These are phyloP conservation scores for Ladona fulva DNA, from an alignment of 1,140 invertebrate species.

Conservation along the genomic window DNA sequence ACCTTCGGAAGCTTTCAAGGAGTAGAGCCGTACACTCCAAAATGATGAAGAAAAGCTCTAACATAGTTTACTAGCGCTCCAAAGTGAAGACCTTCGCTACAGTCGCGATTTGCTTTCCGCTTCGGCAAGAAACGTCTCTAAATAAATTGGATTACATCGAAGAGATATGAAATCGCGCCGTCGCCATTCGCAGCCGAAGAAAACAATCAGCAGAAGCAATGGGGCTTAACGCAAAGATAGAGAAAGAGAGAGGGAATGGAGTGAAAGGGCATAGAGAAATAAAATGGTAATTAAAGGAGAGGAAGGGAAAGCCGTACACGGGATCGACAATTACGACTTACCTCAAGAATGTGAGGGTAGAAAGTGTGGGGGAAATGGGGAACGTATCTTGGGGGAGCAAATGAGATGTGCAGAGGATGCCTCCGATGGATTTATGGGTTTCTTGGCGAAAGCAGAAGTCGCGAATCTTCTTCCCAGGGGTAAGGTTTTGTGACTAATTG, in stretches of 20 bases:
- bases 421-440: not conserved
- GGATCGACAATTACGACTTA: slow-evolving; percentile 4
- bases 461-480: not conserved
- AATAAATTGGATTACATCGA: too few species aligned
- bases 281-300: not conserved
- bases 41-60: too few species aligned
- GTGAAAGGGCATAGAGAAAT: not conserved
- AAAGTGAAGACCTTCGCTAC: too few species aligned
- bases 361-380: not conserved
- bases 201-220: too few species aligned
- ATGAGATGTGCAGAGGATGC: not conserved
- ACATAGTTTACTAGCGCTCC: too few species aligned
- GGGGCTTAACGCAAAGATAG: not conserved
- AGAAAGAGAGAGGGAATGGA: not conserved
- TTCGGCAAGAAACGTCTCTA: too few species aligned
- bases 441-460: not conserved
- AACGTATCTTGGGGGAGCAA: not conserved
- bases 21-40: too few species aligned
- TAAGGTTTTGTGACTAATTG: not conserved
- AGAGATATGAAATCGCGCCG: too few species aligned
- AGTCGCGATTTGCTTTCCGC: too few species aligned
- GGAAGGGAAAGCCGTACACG: not conserved
- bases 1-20: too few species aligned
- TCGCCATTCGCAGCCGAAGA: too few species aligned
- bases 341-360: not conserved